phyloP scores from a whole-genome alignment of 2,888 invertebrate species.

The Pristionchus exspectatus region DNA sequence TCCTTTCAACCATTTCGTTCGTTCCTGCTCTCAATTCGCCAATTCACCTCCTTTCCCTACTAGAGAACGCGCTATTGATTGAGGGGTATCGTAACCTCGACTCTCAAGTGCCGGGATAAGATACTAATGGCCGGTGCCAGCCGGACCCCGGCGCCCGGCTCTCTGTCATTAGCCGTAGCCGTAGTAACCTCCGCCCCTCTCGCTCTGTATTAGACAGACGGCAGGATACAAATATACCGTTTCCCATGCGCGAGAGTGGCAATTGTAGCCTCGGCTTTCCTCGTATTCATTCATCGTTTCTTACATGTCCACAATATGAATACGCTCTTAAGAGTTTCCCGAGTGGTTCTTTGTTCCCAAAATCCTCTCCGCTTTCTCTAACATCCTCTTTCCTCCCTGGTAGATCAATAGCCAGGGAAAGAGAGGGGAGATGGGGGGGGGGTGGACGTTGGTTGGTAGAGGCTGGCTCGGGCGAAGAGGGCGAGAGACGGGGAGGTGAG shows the following conservation, averaged over 20 bases:
- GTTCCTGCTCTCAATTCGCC: slow-evolving; percentile 24
- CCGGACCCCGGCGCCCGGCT: not conserved
- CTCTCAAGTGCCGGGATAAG: not conserved
- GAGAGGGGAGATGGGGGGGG: not conserved
- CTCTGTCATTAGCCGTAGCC: slow-evolving; percentile 16
- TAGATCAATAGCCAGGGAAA: not conserved
- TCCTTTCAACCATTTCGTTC: not conserved
- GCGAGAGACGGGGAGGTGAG: slow-evolving; percentile 19
- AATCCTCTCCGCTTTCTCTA: not conserved
- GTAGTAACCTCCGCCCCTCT: not conserved
- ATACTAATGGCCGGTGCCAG: not conserved
- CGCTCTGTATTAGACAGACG: not conserved
- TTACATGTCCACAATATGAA: not conserved
- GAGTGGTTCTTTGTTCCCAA: not conserved
- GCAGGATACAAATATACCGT: not conserved
- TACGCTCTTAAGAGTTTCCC: not conserved
- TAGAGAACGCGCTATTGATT: not conserved
- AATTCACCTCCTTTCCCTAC: not conserved
- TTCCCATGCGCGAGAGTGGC: not conserved
- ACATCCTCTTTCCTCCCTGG: not conserved
- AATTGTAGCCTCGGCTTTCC: not conserved
- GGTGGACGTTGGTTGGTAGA: slow-evolving; percentile 29
- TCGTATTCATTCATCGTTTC: not conserved
- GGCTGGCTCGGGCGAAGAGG: not conserved
- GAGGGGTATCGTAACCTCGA: not conserved